These are phyloP conservation scores for Habropoda laboriosa DNA, from an alignment of 1,140 invertebrate species.

Conservation along the genomic window DNA sequence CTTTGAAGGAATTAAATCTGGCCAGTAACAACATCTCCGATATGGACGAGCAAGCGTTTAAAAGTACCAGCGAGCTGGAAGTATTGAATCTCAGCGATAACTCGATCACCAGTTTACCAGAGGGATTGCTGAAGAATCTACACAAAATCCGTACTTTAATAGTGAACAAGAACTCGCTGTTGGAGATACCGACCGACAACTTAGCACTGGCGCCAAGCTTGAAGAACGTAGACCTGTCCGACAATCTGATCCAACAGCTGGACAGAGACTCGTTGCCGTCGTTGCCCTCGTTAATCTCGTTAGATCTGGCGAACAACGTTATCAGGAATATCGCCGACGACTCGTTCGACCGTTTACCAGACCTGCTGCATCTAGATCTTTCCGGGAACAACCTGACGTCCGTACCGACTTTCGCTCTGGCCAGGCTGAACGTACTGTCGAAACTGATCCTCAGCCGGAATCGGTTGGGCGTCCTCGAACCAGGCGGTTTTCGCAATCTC, in stretches of 20 bases:
- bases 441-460: conserved; percentile 89
- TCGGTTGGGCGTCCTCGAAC: conserved; percentile 86
- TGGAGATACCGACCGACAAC: conserved; percentile 88
- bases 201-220: conserved; percentile 85
- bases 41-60: conserved; percentile 87
- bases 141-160: conserved; percentile 86
- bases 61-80: conserved; percentile 87
- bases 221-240: conserved; percentile 86
- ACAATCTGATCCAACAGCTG: conserved; percentile 88
- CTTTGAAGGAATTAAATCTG: conserved; percentile 87
- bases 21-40: conserved; percentile 89
- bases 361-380: conserved; percentile 88
- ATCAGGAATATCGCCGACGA: conserved; percentile 86
- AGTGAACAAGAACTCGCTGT: conserved; percentile 89
- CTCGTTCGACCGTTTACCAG: conserved; percentile 86
- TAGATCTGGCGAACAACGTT: conserved; percentile 88
- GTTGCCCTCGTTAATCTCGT: conserved; percentile 84
- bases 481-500: conserved; percentile 90
- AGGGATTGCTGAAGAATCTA: conserved; percentile 87
- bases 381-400: conserved; percentile 91
- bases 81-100: conserved; percentile 90
- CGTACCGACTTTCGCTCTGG: conserved; percentile 88
- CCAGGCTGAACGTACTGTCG: conserved; percentile 88
- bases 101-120: conserved; percentile 86
- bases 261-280: conserved; percentile 86